phyloP scores from a whole-genome alignment of 2,888 invertebrate species.

The Meteorus colon region DNA sequence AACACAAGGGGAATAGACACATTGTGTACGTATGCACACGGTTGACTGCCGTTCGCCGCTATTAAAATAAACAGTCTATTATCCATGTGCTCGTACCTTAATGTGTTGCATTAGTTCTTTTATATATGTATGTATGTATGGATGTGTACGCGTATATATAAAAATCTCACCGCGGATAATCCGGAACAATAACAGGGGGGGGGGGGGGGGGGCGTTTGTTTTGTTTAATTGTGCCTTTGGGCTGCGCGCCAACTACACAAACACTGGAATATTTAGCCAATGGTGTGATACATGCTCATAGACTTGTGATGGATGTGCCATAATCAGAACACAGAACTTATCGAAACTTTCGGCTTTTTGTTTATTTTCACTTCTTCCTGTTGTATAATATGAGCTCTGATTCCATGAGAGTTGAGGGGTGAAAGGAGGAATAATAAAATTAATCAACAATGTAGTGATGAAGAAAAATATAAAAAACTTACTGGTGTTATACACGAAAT shows the following conservation, averaged over 20 bases:
- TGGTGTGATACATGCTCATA: neutral
- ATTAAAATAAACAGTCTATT: conserved; percentile 69
- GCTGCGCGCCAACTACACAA: conserved; percentile 62
- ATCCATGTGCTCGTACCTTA: conserved; percentile 58
- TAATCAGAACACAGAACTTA: conserved; percentile 34
- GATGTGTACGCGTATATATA: conserved; percentile 29
- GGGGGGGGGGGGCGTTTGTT: conserved; percentile 40
- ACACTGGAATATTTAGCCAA: conserved; percentile 19
- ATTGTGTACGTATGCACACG: conserved; percentile 48
- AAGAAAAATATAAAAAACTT: too few relatives aligned
- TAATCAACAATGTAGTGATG: too few relatives aligned
- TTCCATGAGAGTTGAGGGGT: too few relatives aligned
- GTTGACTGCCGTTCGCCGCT: conserved; percentile 61
- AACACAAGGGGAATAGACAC: conserved; percentile 49
- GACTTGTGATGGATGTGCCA: conserved; percentile 40
- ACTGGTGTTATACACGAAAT: too few relatives aligned
- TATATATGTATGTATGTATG: neutral
- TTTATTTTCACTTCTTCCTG: neutral
- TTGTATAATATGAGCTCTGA: neutral
- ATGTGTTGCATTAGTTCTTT: conserved; percentile 61
- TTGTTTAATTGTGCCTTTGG: conserved; percentile 45
- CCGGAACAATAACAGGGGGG: conserved; percentile 66
- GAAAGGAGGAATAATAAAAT: too few relatives aligned
- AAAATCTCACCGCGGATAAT: conserved; percentile 64
- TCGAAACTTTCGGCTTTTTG: neutral